A percentile compares a stretch with the other conserved stretches of the same genome.
Conservation (phyloP, 2,113 vertebrate genomes). For the Pipra filicauda region DNA sequence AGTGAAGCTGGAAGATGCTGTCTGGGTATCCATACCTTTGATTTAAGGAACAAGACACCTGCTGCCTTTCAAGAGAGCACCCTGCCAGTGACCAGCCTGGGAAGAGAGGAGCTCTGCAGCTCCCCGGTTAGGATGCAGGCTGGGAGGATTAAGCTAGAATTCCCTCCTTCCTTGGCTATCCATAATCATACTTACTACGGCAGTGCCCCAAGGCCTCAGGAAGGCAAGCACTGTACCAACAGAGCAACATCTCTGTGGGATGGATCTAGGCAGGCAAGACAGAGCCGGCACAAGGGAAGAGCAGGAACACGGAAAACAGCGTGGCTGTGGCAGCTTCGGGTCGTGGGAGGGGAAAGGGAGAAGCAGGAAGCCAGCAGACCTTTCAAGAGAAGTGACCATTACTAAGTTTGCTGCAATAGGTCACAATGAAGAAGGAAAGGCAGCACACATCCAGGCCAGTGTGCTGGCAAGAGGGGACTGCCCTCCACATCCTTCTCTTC, state of each 20-base stretch:
- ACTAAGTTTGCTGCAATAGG: neutral
- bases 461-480: neutral
- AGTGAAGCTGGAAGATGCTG: neutral
- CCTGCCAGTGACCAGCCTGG: neutral
- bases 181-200: neutral
- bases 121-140: rapidly evolving
- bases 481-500: neutral
- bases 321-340: neutral
- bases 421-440: neutral
- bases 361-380: neutral
- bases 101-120: neutral
- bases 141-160: neutral
- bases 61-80: neutral
- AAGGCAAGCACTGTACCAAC: neutral
- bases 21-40: neutral
- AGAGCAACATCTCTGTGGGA: neutral
- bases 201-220: neutral
- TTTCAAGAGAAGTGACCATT: neutral
- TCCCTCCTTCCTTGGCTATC: neutral
- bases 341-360: neutral
- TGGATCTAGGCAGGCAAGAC: neutral
- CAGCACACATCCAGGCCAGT: neutral
- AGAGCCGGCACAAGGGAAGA: neutral
- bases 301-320: neutral
- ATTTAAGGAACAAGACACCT: neutral